A percentile compares a stretch with the other conserved stretches of the same genome.
Evolutionary conservation across 37 sponge, comb jelly and placozoan genomes (phyloP).

Genomic region (Theonella swinhoei): DNA sequence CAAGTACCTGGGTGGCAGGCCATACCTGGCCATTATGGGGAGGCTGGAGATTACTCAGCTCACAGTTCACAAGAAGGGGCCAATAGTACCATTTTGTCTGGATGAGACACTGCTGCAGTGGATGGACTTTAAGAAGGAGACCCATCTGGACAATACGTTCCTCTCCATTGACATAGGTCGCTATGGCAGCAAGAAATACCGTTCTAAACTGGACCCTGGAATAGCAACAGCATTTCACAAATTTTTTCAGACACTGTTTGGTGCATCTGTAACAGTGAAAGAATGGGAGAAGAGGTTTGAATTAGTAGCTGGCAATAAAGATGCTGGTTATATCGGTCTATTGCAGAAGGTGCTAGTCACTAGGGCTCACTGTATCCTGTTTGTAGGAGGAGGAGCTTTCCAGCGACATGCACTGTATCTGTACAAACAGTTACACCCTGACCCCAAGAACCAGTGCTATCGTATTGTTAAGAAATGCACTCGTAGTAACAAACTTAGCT

Average conservation of each 20-base stretch:
- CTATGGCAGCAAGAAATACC: slow-evolving; percentile 32
- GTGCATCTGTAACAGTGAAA: neutral
- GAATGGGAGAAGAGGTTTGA: slow-evolving; percentile 42
- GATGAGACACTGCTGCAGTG: slow-evolving; percentile 10
- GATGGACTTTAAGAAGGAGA: neutral
- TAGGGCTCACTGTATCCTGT: slow-evolving; percentile 38
- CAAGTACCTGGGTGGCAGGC: neutral
- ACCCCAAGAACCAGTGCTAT: slow-evolving; percentile 1
- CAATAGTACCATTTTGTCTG: slow-evolving; percentile 21
- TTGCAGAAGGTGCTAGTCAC: slow-evolving; percentile 40
- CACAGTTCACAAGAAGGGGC: slow-evolving; percentile 12
- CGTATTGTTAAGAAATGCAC: slow-evolving; percentile 28
- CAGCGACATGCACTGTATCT: slow-evolving; percentile 44
- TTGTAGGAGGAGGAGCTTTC: slow-evolving; percentile 57
- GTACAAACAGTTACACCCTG: slow-evolving; percentile 22
- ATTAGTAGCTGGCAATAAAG: neutral
- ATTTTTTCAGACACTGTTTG: slow-evolving; percentile 28
- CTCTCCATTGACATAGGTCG: slow-evolving; percentile 34
- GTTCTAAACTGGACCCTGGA: neutral
- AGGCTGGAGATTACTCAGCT: slow-evolving; percentile 37
- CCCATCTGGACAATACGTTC: neutral
- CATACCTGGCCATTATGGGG: slow-evolving; percentile 40
- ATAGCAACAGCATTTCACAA: neutral
- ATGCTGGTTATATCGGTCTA: slow-evolving; percentile 47
- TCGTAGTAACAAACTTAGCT: slow-evolving; percentile 11